Conservation (phyloP, 2,113 vertebrate genomes). For the Petroica traversi region DNA sequence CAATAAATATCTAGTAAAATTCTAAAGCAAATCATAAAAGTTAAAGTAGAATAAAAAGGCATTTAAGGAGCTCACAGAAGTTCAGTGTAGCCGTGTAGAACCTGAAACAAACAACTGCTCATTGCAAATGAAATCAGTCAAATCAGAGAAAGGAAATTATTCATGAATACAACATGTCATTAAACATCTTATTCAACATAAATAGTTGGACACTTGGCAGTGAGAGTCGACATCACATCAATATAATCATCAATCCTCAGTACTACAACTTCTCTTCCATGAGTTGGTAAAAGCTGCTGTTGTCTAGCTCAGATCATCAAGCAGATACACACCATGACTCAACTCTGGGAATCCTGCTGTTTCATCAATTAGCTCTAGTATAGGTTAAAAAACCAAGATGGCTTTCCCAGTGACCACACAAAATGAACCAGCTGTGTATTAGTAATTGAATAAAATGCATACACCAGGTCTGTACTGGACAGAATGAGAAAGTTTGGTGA, state of each 20-base stretch:
- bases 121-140: background rate
- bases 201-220: fast-evolving
- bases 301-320: background rate
- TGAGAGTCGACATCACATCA: background rate
- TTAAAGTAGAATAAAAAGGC: background rate
- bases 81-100: background rate
- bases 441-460: background rate
- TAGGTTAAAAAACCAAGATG: background rate
- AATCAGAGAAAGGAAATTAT: background rate
- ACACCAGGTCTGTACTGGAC: background rate
- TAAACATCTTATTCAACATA: background rate
- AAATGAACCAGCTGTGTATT: background rate
- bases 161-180: background rate
- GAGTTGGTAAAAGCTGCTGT: background rate
- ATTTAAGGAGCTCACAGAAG: background rate
- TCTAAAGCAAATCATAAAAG: background rate
- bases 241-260: background rate
- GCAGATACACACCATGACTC: background rate
- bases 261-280: background rate
- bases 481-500: background rate
- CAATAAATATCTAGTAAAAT: background rate
- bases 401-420: background rate
- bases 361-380: background rate
- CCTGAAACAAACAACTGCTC: background rate
- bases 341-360: background rate